phyloP scores from a whole-genome alignment of 2,797 vertebrate species.

The Clarias platycephalus region DNA sequence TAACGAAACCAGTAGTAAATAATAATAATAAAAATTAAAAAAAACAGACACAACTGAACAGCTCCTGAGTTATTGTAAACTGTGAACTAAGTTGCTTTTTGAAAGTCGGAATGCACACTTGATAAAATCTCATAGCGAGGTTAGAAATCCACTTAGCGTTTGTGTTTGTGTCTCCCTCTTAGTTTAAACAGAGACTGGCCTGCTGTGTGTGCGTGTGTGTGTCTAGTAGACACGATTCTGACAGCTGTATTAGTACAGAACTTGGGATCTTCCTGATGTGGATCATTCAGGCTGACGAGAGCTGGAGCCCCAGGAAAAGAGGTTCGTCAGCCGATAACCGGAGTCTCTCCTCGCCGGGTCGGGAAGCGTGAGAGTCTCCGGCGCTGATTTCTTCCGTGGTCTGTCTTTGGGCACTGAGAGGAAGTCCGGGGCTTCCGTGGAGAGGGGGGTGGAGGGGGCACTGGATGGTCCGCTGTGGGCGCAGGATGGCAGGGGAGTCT shows the following conservation, averaged over 20 bases:
- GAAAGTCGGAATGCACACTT: conserved; percentile 36
- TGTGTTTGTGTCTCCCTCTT: conserved; percentile 27
- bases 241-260: conserved; percentile 16
- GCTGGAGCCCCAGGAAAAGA: conserved; percentile 78
- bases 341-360: conserved; percentile 77
- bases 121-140: conserved; percentile 20
- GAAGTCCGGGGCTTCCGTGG: conserved; percentile 93
- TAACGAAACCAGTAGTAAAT: conserved; percentile 5
- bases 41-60: background rate
- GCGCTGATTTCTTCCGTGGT: conserved; percentile 94
- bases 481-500: conserved; percentile 84
- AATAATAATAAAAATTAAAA: background rate
- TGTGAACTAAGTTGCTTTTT: conserved; percentile 34
- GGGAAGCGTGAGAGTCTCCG: conserved; percentile 92
- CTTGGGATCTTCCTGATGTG: background rate
- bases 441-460: conserved; percentile 91
- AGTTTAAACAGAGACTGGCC: conserved; percentile 40
- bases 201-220: conserved; percentile 15
- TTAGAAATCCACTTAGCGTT: conserved; percentile 42
- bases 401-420: conserved; percentile 91
- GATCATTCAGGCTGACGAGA: conserved; percentile 72
- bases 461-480: conserved; percentile 90
- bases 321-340: conserved; percentile 72
- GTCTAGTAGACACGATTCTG: conserved; percentile 22
- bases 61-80: conserved; percentile 54